Base-by-base conservation (phyloP, 92 coral and sea anemone genomes). In the Bergia sp. region DNA sequence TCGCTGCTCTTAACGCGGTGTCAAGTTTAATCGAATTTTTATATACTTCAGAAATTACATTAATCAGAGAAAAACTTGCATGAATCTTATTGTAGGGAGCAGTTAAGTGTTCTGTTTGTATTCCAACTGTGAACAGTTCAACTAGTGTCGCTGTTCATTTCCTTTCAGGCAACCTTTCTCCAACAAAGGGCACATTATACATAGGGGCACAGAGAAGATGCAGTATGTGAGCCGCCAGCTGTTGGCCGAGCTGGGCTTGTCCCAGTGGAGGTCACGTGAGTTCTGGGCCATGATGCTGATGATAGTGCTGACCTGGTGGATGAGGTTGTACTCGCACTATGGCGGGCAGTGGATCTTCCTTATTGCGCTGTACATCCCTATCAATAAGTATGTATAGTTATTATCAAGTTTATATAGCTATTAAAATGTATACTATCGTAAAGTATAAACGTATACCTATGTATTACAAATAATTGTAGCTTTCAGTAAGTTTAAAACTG, bases 201-300 rank as follows among this genome's bases (percentile, higher is more conserved):
- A 93, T 71, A 86, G 93, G 92, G 99, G 96, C 90, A 96, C 93
- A 87, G 99, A 97, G 94, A 97, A 97, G 96, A 97, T 97, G 94
- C 99, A 97, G 79, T 97, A 97, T 94, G 96, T 97, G 80, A 96
- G 99, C 86, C 96, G 99, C 85, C 99, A 97, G 72, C 81, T 97
- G 67, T 85, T 95, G 93, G 94, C 99, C 49, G 99, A 97, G 91
- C 93, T 97, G 16, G 99, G 99, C 80, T 97, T 97, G 40, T 97
- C 99, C 7, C 99, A 97, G 75, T 97, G 99, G 99, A 90, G 99
- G 75, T 97, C 99, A 40, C 95, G 99, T 15, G 99, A 97, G 88
- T 97, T 95, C 82, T 97, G 99, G 99, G 99, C 99, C 90, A 97
- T 97, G 98, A 85, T 97, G 89, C 86, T 97, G 82, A 94, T 97